phyloP scores from a whole-genome alignment of 1,140 invertebrate genomes.

The Gryllus bimaculatus region DNA sequence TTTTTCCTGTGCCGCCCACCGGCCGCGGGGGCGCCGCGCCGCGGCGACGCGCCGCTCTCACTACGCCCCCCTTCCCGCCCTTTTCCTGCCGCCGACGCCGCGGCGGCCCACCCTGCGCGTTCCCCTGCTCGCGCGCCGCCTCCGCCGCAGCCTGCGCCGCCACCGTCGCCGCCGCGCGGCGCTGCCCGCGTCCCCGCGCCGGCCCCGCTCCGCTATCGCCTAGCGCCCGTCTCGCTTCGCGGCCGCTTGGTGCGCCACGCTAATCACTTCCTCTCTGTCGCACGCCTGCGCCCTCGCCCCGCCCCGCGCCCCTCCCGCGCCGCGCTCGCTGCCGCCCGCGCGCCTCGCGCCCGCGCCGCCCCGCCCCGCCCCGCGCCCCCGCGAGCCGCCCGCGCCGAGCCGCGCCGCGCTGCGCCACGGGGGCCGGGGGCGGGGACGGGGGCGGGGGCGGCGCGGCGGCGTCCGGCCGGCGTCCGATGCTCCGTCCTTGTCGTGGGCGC shows the following conservation, averaged over 20 bases:
- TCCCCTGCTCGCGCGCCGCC: not conserved
- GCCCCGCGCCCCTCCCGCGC: too few species aligned
- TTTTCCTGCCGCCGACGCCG: not conserved
- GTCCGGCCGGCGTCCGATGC: constrained; percentile 15
- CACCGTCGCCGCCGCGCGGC: not conserved
- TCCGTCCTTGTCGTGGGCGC: constrained; percentile 14
- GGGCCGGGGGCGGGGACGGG: constrained; percentile 17
- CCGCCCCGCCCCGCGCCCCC: too few species aligned
- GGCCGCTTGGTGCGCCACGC: not conserved
- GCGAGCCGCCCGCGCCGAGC: too few species aligned
- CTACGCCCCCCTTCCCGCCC: not conserved
- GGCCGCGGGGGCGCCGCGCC: not conserved
- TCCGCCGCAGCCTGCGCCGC: not conserved
- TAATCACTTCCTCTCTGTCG: constrained; percentile 23
- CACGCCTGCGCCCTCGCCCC: constrained; percentile 20
- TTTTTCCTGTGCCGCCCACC: not conserved
- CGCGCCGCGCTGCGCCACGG: not conserved
- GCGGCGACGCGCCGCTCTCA: not conserved
- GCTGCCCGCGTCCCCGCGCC: not conserved
- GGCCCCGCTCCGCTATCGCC: constrained; percentile 23
- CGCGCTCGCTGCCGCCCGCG: too few species aligned
- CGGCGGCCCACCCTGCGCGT: not conserved
- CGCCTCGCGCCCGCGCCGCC: too few species aligned
- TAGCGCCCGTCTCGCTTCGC: constrained; percentile 6
- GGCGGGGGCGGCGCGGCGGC: constrained; percentile 17